Evolutionary conservation across 2,113 vertebrate genomes (phyloP), one percentile per base, ranked within the genome.

Genomic region (Collichthys lucidus): DNA sequence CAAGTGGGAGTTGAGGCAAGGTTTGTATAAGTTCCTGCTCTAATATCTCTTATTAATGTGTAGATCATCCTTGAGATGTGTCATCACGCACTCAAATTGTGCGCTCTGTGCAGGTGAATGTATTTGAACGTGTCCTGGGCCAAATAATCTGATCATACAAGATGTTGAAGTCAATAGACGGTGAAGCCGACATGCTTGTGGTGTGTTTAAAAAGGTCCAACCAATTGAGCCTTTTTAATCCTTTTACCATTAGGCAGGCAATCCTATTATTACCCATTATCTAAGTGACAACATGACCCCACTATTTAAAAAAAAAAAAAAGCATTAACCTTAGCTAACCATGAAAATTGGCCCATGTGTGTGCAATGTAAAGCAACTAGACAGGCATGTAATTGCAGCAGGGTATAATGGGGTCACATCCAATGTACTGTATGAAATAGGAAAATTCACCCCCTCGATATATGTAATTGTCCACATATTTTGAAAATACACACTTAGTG

Each of bases 1-100:
- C 52, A 50, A 26, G 14, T 69, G 47, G 55, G 59, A 81, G 20
- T 60, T 59, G 55, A 76, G 44, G 26, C 22, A 73, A 31, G 29
- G 74, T 22, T 19, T 49, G 26, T 26, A 53, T 44, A 4, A 77
- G 53, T 80, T 77, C 31, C 1, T 14, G 42, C 42, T 26, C 11
- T 60, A 15, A 24, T 44, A 40, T 44, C 3, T 56, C n/a, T 56
- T 22, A 46, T n/a, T 60, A 60, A 59, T 57, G 35, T 40, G 35
- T 40, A 40, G 35, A 40, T 44, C 53, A 42, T 19, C 9, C 11
- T 35, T 29, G 14, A 60, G 16, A 16, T 22, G 8, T 4, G 0
- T 49, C 5, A 19, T 53, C 44, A 80, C 24, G 5, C 19, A 22
- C 17, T 47, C 15, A 35, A 22, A 12, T 1, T 1, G 16, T 4